Conservation (phyloP, 2,113 vertebrate genomes). For the Hemichromis elongatus region DNA sequence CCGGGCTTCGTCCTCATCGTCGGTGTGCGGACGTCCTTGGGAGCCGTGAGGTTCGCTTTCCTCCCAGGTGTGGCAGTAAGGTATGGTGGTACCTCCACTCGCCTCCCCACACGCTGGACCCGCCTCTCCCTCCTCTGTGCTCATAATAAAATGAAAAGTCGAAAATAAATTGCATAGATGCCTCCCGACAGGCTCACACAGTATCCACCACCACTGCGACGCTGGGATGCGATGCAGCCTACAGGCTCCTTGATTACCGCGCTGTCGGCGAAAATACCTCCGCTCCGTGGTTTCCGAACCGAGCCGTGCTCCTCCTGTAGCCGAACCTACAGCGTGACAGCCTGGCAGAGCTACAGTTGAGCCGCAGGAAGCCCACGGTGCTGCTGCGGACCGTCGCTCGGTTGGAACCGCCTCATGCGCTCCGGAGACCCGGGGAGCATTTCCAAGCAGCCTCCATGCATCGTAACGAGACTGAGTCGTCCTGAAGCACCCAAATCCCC, state of each 20-base stretch:
- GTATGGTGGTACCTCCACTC: slow-evolving; percentile 29
- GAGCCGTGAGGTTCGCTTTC: slow-evolving; percentile 16
- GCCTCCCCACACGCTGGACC: slow-evolving; percentile 27
- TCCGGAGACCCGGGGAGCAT: slow-evolving; percentile 37
- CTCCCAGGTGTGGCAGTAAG: slow-evolving; percentile 40
- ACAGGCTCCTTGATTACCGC: not conserved
- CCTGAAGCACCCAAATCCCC: not conserved
- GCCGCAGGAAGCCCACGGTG: slow-evolving; percentile 13
- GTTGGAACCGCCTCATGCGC: slow-evolving; percentile 27
- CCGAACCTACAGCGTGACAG: slow-evolving; percentile 1
- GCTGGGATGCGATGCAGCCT: slow-evolving; percentile 5
- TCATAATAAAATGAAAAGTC: slow-evolving; percentile 47
- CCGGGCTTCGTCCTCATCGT: not conserved
- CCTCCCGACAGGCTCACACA: not conserved
- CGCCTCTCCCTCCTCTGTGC: slow-evolving; percentile 56
- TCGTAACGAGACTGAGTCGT: slow-evolving; percentile 7
- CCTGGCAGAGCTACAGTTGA: slow-evolving; percentile 8
- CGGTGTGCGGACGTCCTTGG: slow-evolving; percentile 38
- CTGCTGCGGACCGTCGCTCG: slow-evolving; percentile 3
- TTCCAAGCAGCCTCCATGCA: slow-evolving; percentile 43
- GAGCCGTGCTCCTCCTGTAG: not conserved
- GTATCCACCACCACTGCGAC: not conserved
- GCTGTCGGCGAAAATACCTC: not conserved
- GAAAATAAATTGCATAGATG: slow-evolving; percentile 41
- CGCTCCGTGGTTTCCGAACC: not conserved